Percentiles rank a stretch among this genome's conserved stretches.
These are phyloP conservation scores for Hydraecia micacea DNA, from an alignment of 2,888 invertebrate species.

Conservation along the genomic window DNA sequence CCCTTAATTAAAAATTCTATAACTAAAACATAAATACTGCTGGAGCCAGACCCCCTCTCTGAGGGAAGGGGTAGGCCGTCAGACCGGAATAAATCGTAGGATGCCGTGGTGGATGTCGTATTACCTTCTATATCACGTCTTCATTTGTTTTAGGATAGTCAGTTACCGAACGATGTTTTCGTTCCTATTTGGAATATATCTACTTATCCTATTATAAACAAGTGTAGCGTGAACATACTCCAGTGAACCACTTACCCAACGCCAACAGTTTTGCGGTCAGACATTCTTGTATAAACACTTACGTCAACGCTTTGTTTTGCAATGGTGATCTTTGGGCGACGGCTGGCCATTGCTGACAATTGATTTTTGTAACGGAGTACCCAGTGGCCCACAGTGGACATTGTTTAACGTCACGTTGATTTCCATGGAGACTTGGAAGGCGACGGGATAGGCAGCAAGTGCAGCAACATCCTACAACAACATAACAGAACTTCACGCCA, in stretches of 20 bases:
- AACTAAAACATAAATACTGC: neutral
- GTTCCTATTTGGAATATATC: neutral
- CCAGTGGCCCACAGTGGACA: neutral
- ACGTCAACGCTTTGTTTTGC: slow-evolving; percentile 56
- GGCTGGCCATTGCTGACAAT: slow-evolving; percentile 1
- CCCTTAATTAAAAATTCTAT: too few relatives aligned
- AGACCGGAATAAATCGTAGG: too few relatives aligned
- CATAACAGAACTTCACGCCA: neutral
- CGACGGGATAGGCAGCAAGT: neutral
- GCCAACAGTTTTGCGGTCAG: slow-evolving; percentile 51
- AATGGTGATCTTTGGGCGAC: slow-evolving; percentile 44
- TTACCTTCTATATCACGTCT: neutral
- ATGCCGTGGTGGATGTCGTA: neutral
- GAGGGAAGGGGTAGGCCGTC: too few relatives aligned
- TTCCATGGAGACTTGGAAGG: neutral
- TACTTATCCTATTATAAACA: slow-evolving; percentile 17
- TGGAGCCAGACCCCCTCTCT: too few relatives aligned
- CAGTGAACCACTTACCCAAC: slow-evolving; percentile 54
- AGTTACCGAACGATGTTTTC: neutral
- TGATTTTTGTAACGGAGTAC: slow-evolving; percentile 3
- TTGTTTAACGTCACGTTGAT: too few relatives aligned
- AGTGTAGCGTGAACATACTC: slow-evolving; percentile 25
- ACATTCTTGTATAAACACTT: slow-evolving; percentile 51
- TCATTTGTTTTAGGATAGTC: too few relatives aligned
- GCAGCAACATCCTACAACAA: neutral